Base-by-base conservation (phyloP, 1,140 invertebrate genomes). In the Pomphorhynchus laevis region DNA sequence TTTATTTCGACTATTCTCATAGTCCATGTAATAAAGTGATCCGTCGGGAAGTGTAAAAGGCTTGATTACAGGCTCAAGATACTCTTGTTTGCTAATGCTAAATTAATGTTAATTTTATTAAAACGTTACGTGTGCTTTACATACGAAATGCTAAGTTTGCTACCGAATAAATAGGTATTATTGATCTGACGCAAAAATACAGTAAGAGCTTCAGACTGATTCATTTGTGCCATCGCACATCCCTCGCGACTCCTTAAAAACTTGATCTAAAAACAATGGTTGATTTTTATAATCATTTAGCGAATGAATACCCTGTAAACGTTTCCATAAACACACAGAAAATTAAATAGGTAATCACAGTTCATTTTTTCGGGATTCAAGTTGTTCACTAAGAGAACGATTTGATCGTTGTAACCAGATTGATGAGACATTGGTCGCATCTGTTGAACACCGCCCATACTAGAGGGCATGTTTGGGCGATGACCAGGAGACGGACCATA, bases 151-250 rank as follows among this genome's bases (percentile, higher is more conserved):
- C 45, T 31, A 70, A 49, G 53, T 65, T 64, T n/a, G 46, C 53
- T 56, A 45, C 58, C 63, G 51, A 71, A 80, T 47, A 86, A 70
- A 41, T 69, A 69, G 45, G 72, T 68, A 52, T 82, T 77, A 62
- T 89, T 86, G 38, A 95, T 64, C 57, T 89, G 77, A 49, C 74
- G 72, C 36, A 95, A 70, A 52, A 73, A 79, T 47, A 80, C 62
- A 55, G 89, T 77, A 3, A 89, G 77, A 5, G 80, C 73, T 34
- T 76, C 65, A n/a, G 68, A 67, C 55, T 89, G 79, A 11, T 80
- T 80, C 77, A 98, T 82, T 56, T 95, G 80, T 43, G 93, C 74
- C 82, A 98, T 95, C n/a, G 82, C 82, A 41, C 80, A 84, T 38
- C 84, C 84, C 52, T 89, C 79, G 62, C 93, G 93, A 39, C 75